phyloP scores from a whole-genome alignment of 2,797 vertebrate species.

The Lacerta bilineata region DNA sequence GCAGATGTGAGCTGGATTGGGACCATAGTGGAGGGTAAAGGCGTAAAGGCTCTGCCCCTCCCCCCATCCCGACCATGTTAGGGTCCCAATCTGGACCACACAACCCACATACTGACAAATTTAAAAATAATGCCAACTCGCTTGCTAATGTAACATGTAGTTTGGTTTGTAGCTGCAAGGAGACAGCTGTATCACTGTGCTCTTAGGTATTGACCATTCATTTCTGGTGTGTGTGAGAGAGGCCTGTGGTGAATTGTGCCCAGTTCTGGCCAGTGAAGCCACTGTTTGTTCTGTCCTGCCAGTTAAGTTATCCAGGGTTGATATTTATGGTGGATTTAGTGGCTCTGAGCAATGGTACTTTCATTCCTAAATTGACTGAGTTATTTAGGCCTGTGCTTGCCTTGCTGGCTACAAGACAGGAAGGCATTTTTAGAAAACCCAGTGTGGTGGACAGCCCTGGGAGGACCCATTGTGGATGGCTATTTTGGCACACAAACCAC shows the following conservation, averaged over 20 bases:
- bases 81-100: too few species aligned
- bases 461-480: neutral
- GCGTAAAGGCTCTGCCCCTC: too few species aligned
- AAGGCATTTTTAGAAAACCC: neutral
- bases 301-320: slow-evolving; percentile 27
- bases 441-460: slow-evolving; percentile 29
- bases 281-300: slow-evolving; percentile 57
- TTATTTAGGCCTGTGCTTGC: neutral
- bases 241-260: neutral
- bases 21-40: too few species aligned
- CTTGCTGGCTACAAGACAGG: slow-evolving; percentile 35
- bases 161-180: neutral
- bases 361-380: fast-evolving
- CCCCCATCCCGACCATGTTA: too few species aligned
- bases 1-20: too few species aligned
- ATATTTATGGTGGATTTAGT: slow-evolving; percentile 30
- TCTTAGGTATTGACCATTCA: neutral
- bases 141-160: neutral
- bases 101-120: too few species aligned
- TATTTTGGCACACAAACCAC: slow-evolving; percentile 49
- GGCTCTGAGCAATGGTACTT: neutral
- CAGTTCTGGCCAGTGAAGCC: slow-evolving; percentile 53
- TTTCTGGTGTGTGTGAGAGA: neutral
- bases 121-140: too few species aligned
- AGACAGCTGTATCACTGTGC: neutral